These are phyloP conservation scores for Tangara arthus DNA, from an alignment of 2,797 vertebrate genomes.

Conservation along the genomic window DNA sequence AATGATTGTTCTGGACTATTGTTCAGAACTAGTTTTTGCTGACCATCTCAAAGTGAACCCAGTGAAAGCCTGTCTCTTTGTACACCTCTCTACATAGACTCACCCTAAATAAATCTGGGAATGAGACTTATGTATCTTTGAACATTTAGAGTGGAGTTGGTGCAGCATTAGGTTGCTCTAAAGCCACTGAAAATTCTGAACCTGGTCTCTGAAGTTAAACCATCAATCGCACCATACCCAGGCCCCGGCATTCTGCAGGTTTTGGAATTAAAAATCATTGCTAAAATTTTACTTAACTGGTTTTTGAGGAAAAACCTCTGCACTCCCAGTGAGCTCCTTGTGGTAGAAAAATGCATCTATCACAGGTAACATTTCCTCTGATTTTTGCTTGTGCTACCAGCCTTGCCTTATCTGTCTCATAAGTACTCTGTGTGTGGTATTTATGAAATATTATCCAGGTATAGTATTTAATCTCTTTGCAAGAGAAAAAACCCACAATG, in stretches of 20 bases:
- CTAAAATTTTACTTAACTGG: background rate
- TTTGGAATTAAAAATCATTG: background rate
- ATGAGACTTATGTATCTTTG: background rate
- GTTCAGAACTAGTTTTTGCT: background rate
- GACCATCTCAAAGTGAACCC: background rate
- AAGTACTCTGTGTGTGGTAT: background rate
- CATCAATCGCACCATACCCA: background rate
- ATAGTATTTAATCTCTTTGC: background rate
- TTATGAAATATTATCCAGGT: slow-evolving; percentile 2
- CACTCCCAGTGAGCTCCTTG: background rate
- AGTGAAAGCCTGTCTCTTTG: background rate
- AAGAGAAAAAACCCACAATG: background rate
- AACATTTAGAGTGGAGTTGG: background rate
- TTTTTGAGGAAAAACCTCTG: background rate
- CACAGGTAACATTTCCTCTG: background rate
- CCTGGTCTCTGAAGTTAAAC: background rate
- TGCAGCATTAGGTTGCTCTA: background rate
- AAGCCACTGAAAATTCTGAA: background rate
- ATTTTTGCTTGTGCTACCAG: background rate
- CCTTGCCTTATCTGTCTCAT: background rate
- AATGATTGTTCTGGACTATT: background rate
- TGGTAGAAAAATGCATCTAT: background rate
- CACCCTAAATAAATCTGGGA: background rate
- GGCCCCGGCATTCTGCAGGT: background rate
- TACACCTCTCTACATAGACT: background rate